Base-by-base conservation (phyloP, 2,888 invertebrate species). In the Machimus atricapillus region DNA sequence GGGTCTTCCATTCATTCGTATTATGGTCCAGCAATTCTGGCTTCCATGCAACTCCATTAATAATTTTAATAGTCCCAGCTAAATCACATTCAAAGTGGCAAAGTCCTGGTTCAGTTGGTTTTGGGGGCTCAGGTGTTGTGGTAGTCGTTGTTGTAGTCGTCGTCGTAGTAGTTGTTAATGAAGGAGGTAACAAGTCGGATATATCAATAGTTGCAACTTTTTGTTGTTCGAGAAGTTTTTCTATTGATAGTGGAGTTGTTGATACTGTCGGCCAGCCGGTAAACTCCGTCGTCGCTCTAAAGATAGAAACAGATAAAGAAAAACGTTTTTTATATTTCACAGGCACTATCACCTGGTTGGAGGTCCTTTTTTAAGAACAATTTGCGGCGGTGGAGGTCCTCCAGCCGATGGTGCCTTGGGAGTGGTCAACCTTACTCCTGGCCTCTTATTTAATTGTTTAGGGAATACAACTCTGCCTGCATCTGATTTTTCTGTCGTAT, bases 221-320 rank as follows among this genome's bases (percentile, higher is more conserved):
- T 90, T 93, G 94, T 89, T 94, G 93, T 92, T 96, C 96, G 81
- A 97, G 91, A 8, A 96, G 93, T 91, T 96, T 96, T 90, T 97
- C 97, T 87, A 97, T 96, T 0, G 97, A 97, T 89, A 97, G 95
- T 0, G 97, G 97, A 0, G 97, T 97, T 0, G 97, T 97, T 1
- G 97, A 96, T 7, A 97, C 96, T 0, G 97, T 96, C 14, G 97
- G 97, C 97, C 97, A 97, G 19, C 97, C 97, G 16, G 97, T 97
- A 90, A 97, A 97, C 92, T 97, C 97, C 23, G 97, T 97, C 9
- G 97, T 96, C 31, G 96, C 96, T 92, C 96, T 96, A n/a, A 90
- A 88, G 85, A 87, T 85, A 37, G 34, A 82, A 66, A 2, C 5
- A 0, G 16, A 66, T 46, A 7, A 27, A 52, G 6, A 79, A 43